These are phyloP conservation scores for Oreochromis grahami DNA, from an alignment of 2,797 vertebrate genomes.

Conservation along the genomic window DNA sequence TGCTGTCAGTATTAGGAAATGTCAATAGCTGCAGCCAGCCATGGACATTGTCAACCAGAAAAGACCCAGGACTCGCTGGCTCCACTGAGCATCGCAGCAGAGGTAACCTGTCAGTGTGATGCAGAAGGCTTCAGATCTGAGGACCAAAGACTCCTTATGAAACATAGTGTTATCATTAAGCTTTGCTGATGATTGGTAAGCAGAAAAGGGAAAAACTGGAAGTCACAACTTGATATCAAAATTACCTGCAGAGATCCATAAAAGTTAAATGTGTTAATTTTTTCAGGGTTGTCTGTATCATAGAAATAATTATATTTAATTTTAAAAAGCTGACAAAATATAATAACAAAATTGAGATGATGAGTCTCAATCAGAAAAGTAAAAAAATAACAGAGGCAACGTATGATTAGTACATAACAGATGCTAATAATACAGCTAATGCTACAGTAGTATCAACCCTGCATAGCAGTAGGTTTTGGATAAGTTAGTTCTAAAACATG, in stretches of 20 bases:
- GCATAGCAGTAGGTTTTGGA: not conserved
- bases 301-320: not conserved
- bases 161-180: not conserved
- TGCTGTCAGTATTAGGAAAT: conserved; percentile 53
- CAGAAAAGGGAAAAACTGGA: not conserved
- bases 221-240: not conserved
- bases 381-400: not conserved
- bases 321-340: fast-evolving
- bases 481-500: not conserved
- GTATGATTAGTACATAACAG: not conserved
- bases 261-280: conserved; percentile 7
- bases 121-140: not conserved
- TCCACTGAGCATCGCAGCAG: conserved; percentile 38
- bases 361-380: not conserved
- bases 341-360: not conserved
- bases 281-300: not conserved
- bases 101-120: conserved; percentile 26
- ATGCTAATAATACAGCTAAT: not conserved
- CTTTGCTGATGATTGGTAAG: not conserved
- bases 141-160: conserved; percentile 14
- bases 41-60: conserved; percentile 37
- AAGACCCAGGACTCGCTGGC: conserved; percentile 50
- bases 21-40: conserved; percentile 60
- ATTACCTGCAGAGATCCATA: not conserved
- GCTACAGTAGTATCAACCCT: not conserved